These are phyloP conservation scores for Phortica magna DNA, from an alignment of 2,888 invertebrate genomes.

Conservation along the genomic window DNA sequence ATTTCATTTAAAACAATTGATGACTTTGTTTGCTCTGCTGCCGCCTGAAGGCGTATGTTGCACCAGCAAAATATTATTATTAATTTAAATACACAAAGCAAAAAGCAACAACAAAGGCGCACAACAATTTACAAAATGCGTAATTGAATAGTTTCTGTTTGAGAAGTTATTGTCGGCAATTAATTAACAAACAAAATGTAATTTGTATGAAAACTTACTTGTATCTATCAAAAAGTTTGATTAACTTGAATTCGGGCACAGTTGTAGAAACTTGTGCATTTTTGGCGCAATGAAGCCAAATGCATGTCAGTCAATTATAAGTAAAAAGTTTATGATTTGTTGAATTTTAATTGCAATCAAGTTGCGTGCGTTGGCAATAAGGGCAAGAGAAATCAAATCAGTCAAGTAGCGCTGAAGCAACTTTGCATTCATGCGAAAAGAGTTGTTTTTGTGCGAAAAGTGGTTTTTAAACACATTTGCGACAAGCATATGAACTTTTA, in stretches of 20 bases:
- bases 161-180: background rate
- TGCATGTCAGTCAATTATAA: conserved; percentile 20
- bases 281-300: background rate
- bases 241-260: background rate
- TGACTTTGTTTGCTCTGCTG: conserved; percentile 33
- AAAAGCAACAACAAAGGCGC: background rate
- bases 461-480: conserved; percentile 49
- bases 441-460: too few relatives aligned
- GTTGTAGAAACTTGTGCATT: too few relatives aligned
- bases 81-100: conserved; percentile 1
- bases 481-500: conserved; percentile 43
- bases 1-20: conserved; percentile 43
- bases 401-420: too few relatives aligned
- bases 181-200: background rate
- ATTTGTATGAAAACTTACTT: too few relatives aligned
- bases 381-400: background rate
- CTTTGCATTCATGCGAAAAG: too few relatives aligned
- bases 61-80: too few relatives aligned
- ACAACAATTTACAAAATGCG: conserved; percentile 17
- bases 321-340: conserved; percentile 10
- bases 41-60: conserved; percentile 8
- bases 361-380: background rate
- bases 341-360: too few relatives aligned
- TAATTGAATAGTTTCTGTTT: conserved; percentile 23
- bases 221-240: too few relatives aligned